Percentiles rank a stretch among this genome's conserved stretches.
phyloP scores from a whole-genome alignment of 2,888 invertebrate genomes.

The Synergus itoensis region DNA sequence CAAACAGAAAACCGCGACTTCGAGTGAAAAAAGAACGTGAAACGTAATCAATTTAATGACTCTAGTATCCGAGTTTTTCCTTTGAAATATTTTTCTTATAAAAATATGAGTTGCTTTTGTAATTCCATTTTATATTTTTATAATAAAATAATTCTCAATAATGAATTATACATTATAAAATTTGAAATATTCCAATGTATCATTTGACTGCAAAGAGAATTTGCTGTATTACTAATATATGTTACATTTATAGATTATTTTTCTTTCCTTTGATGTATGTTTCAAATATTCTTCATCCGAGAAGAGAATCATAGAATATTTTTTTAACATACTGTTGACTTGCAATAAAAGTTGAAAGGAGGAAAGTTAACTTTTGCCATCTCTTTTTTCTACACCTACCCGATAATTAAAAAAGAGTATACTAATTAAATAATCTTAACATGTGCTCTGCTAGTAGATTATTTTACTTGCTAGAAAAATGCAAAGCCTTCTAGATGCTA shows the following conservation, averaged over 20 bases:
- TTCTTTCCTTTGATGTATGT: neutral
- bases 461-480: neutral
- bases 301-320: neutral
- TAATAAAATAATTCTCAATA: neutral
- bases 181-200: no score
- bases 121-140: neutral
- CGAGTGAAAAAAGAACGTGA: no score
- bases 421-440: neutral
- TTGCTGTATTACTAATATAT: no score
- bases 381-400: neutral
- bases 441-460: neutral
- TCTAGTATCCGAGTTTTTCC: no score
- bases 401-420: neutral
- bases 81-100: no score
- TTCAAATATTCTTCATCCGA: neutral
- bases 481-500: neutral
- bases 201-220: no score
- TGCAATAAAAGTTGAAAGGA: neutral
- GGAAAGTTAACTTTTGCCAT: neutral
- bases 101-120: neutral
- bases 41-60: no score
- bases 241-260: neutral
- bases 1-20: neutral
- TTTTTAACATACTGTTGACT: neutral
- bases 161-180: no score